Conservation (phyloP, 1,140 invertebrate species). For the Hypothenemus hampei region DNA sequence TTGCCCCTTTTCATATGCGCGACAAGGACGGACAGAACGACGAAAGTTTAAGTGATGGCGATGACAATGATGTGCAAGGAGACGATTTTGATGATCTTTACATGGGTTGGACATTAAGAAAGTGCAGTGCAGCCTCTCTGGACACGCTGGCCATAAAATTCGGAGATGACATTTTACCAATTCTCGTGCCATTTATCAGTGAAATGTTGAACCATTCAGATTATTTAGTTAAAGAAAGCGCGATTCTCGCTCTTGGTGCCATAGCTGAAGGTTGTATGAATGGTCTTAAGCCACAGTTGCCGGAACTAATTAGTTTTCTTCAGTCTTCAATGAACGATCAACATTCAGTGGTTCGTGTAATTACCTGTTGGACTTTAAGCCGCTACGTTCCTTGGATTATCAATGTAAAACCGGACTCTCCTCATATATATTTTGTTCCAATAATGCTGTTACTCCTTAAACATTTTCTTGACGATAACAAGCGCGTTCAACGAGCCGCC, state of each 20-base stretch:
- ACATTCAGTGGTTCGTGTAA: slow-evolving; percentile 93
- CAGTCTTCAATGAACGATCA: slow-evolving; percentile 88
- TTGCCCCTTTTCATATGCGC: slow-evolving; percentile 35
- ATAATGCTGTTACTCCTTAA: slow-evolving; percentile 95
- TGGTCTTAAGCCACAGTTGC: slow-evolving; percentile 92
- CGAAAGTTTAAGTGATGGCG: slow-evolving; percentile 48
- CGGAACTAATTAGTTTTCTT: slow-evolving; percentile 92
- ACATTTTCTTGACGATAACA: slow-evolving; percentile 93
- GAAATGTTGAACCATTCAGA: slow-evolving; percentile 91
- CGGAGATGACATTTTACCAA: slow-evolving; percentile 85
- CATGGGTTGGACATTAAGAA: slow-evolving; percentile 96
- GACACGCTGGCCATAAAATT: slow-evolving; percentile 97
- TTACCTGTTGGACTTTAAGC: slow-evolving; percentile 98
- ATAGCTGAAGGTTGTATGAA: slow-evolving; percentile 99
- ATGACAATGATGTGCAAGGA: slow-evolving; percentile 64
- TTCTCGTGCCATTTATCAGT: slow-evolving; percentile 91
- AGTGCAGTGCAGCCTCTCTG: slow-evolving; percentile 96
- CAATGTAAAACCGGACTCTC: slow-evolving; percentile 73
- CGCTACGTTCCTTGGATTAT: slow-evolving; percentile 94
- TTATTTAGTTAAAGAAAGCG: slow-evolving; percentile 94
- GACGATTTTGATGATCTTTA: slow-evolving; percentile 84
- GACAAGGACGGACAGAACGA: slow-evolving; percentile 44
- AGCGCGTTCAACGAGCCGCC: slow-evolving; percentile 97
- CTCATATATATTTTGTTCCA: slow-evolving; percentile 87
- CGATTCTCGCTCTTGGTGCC: slow-evolving; percentile 77